Base-by-base conservation (phyloP, 2,888 invertebrate genomes). In the Brachyopa scutellaris region DNA sequence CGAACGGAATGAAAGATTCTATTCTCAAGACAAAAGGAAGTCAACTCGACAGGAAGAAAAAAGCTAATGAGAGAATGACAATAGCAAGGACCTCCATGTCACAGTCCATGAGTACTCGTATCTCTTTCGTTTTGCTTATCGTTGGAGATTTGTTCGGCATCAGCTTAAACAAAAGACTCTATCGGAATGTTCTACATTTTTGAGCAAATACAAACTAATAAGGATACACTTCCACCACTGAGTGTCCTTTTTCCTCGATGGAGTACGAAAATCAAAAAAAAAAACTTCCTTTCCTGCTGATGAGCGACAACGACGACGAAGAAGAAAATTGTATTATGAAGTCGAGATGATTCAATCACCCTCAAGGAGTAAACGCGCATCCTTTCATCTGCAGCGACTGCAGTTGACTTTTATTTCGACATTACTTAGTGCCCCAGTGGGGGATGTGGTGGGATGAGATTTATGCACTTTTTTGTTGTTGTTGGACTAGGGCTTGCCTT, bases 341-440 rank as follows among this genome's bases (percentile, higher is more conserved):
- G 76, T 76, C 76, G 69, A 80, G 76, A 80, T 80, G 80, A 80
- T 80, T 80, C 80, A 80, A 80, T 80, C 80, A 80, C 69, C 76
- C 76, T 76, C 69, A 76, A 80, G 80, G 36, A 67, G 61, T 42
- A 57, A 59, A n/a, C n/a, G 80, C 74, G 62, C 47, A 74, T 79
- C 79, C 79, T 74, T 73, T 79, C 74, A 74, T 74, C 61, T 47
- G 47, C 79, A 78, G 40, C 45, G 57, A 69, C 62, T 80, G 76
- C 69, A 76, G 76, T 80, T 76, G 80, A 80, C 80, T 80, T 76
- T 80, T 80, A 80, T 80, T 69, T 49, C 76, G 69, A 69, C 74
- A 80, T 76, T 76, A 80, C 80, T 74, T 59, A 55, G 49, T 21
- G 67, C 69, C 42, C n/a, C n/a, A n/a, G n/a, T n/a, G n/a, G n/a